Evolutionary conservation across 2,888 invertebrate species (phyloP).

Genomic region (Agrochola circellaris): DNA sequence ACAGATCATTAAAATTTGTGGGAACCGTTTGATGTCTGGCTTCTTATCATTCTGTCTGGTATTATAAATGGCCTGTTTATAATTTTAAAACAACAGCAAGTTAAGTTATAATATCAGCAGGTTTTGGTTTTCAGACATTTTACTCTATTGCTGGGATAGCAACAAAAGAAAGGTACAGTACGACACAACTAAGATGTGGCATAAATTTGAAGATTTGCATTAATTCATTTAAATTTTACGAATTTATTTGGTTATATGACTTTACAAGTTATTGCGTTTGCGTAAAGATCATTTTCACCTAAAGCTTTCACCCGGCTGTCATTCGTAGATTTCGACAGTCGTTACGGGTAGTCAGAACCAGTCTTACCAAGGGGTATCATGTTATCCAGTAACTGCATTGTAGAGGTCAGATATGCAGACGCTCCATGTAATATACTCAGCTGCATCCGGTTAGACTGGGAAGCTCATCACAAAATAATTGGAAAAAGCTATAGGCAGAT

Average conservation of each 20-base stretch:
- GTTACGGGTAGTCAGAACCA: no score
- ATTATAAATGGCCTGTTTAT: conserved; percentile 11
- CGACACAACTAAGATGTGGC: no score
- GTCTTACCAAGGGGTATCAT: not conserved
- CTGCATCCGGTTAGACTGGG: no score
- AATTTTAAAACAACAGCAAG: not conserved
- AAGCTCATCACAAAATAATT: not conserved
- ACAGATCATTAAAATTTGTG: conserved; percentile 15
- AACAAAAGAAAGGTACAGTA: not conserved
- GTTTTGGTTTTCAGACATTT: not conserved
- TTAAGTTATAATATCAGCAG: not conserved
- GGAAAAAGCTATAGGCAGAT: no score
- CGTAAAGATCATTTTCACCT: no score
- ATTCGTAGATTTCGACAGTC: no score
- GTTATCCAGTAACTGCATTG: not conserved
- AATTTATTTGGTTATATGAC: no score
- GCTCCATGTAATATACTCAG: no score
- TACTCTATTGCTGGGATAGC: not conserved
- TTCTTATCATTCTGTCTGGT: conserved; percentile 17
- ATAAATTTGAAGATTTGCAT: no score
- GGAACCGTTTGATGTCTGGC: not conserved
- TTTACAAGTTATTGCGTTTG: no score
- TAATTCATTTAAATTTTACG: no score
- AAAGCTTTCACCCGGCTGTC: no score
- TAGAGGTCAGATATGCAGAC: not conserved